phyloP scores from a whole-genome alignment of 2,113 vertebrate species.

The Hassar affinis region DNA sequence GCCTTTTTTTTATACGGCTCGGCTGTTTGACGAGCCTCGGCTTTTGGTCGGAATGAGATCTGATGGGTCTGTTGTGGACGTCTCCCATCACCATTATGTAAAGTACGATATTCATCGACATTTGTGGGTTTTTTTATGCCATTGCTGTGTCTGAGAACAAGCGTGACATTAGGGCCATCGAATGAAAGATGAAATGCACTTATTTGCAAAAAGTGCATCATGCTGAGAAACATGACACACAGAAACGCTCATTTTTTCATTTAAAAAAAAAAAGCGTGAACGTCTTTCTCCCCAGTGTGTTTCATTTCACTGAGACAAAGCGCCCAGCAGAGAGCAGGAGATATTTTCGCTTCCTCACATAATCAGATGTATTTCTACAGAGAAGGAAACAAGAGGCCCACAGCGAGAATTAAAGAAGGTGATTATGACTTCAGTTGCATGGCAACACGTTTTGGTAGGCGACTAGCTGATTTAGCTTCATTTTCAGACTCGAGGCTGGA shows the following conservation, averaged over 20 bases:
- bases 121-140: neutral
- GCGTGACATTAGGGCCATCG: neutral
- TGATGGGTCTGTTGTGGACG: neutral
- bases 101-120: neutral
- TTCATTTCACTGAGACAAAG: constrained; percentile 7
- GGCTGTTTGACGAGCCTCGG: neutral
- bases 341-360: constrained; percentile 21
- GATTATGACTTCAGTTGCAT: constrained; percentile 40
- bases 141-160: neutral
- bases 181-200: neutral
- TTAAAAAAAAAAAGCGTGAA: neutral
- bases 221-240: neutral
- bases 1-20: neutral
- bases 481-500: neutral
- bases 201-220: neutral
- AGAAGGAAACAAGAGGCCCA: constrained; percentile 22
- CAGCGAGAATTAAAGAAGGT: constrained; percentile 29
- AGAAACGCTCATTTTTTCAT: neutral
- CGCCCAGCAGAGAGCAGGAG: neutral
- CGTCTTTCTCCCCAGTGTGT: neutral
- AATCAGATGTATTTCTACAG: constrained; percentile 30
- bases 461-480: constrained; percentile 26
- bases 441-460: constrained; percentile 36
- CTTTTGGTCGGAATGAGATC: neutral
- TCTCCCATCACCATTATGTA: neutral